Evolutionary conservation across 2,888 invertebrate species (phyloP), one percentile per base, ranked within the genome.

Genomic region (Leucoptera coffeella): DNA sequence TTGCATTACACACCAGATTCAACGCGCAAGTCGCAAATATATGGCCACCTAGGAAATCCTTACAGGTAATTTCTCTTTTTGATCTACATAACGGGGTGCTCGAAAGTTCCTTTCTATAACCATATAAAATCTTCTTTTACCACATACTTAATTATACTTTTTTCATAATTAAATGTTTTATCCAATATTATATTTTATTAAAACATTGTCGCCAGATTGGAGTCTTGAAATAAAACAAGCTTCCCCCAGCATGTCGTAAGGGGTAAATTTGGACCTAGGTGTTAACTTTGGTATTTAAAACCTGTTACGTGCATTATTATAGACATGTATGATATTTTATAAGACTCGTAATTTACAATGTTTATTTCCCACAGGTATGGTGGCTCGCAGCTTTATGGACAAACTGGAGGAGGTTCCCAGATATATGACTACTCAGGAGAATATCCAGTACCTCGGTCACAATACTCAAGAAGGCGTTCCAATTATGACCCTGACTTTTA

Each of bases 401-500:
- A 82, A 36, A 61, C 64, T 35, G 77, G 77, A 67, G 17, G 17
- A 7, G 76, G 75, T 19, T 73, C 73, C 30, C 75, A 76, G 45
- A 65, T 67, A 33, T 74, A 73, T 38, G 78, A 67, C 12, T 65
- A 67, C 47, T 57, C 62, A 15, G 69, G 64, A 30, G 69, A 69
- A 39, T 54, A 58, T 43, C 49, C 60, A 29, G 64, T 57, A 42
- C 48, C 59, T 28, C 65, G 74, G 32, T 75, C 77, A 9, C 74
- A 73, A 45, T 76, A 75, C 49, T 73, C 76, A 25, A 62, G 81
- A 23, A 67, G 80, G 38, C 76, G 84, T 50, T 82, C 85, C 19
- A 83, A 85, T 50, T 85, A 85, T 53, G 85, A 86, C 52, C 83
- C 83, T 40, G 84, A 85, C 61, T 86, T 86, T 65, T 85, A 27